Evolutionary conservation across 2,888 invertebrate genomes (phyloP), one percentile per base, ranked within the genome.

Genomic region (Drosophila peninsularis): DNA sequence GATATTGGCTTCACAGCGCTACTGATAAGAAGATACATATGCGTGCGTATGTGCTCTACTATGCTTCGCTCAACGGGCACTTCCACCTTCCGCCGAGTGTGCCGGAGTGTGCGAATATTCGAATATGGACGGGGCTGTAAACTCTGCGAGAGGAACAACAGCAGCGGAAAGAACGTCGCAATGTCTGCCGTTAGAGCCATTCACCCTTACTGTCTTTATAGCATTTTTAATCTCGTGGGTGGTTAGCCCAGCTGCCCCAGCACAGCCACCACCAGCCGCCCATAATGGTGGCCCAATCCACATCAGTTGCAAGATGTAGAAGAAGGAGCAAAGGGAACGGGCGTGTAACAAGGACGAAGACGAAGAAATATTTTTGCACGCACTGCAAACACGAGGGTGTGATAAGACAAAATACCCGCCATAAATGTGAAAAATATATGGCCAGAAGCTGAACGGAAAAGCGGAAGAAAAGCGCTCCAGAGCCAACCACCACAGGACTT

Each of bases 211-310:
- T 88, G 91, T 91, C 91, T 91, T 90, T 90, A 91, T 90, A 88
- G 90, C 83, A 88, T 85, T 91, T 91, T 90, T 91, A 91, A 91
- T 91, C 90, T 90, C 78, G 88, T 90, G 89, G 90, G 89, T 90
- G 87, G 90, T 79, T 85, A 82, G 76, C 81, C 63, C 47, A 47
- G 19, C 47, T 47, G 62, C 57, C 61, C 52, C 53, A 39, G 39
- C 65, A 55, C 71, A 61, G 47, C 57, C 56, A 27, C 34, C 62
- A 55, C 69, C 60, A 49, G 54, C 56, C 37, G 24, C 24, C 14
- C n/a, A 21, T 30, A 32, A 52, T 57, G 3, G 36, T 45, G 37
- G 37, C 65, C 53, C 52, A 66, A 37, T 50, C 37, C 60, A 34
- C 64, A 54, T 30, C 30, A 56, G 21, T 60, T 55, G 54, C 37